Conservation (phyloP, 2,888 invertebrate genomes). For the Parapristionchus giblindavisi region DNA sequence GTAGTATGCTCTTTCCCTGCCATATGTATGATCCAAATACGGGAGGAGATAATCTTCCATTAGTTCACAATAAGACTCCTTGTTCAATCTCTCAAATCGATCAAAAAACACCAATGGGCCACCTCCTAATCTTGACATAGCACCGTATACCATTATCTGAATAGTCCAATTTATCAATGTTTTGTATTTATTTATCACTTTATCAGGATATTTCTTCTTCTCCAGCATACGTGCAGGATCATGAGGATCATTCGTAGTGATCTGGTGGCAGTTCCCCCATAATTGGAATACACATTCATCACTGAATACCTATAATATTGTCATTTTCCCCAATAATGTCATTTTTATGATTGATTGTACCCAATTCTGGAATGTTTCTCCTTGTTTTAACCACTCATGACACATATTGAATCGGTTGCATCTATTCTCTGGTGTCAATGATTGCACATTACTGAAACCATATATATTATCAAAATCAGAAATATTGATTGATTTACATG, state of each 20-base stretch:
- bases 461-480: too few species aligned
- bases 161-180: too few species aligned
- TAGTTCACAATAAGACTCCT: background rate
- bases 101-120: background rate
- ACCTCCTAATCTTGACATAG: background rate
- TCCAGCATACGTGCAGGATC: background rate
- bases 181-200: background rate
- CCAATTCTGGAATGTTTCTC: too few species aligned
- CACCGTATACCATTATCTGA: background rate
- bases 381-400: too few species aligned
- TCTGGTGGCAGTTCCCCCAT: background rate
- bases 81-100: background rate
- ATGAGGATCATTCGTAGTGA: background rate
- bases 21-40: background rate
- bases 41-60: background rate
- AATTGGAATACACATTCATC: background rate
- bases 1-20: background rate
- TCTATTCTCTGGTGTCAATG: too few species aligned
- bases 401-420: too few species aligned
- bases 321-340: too few species aligned
- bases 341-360: too few species aligned
- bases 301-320: background rate
- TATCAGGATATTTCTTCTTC: background rate
- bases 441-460: too few species aligned
- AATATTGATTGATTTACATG: too few species aligned